Evolutionary conservation across 2,888 invertebrate genomes (phyloP), one percentile per base, ranked within the genome.

Genomic region (Cephus sareptanus): DNA sequence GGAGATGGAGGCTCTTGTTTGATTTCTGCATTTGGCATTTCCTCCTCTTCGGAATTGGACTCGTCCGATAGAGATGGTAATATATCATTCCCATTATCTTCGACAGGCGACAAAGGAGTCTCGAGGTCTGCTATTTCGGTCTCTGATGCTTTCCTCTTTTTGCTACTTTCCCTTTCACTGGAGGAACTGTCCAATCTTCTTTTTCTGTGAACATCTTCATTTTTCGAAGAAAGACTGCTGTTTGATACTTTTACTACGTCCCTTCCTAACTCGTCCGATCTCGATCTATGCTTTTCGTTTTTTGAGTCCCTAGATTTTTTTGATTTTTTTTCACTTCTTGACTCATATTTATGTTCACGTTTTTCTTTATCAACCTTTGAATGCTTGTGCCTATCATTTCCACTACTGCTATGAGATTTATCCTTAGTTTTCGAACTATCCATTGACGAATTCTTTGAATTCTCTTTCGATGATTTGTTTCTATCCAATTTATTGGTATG

Each of bases 81-180:
- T 74, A 77, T 75, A 71, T 82, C 82, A 15, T 75, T 69, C 4
- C 31, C 69, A 31, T 31, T 81, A 33, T 77, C 75, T 13, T 78
- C 78, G 31, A 13, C 23, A 11, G 30, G 37, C 12, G 78, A 35
- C 69, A 69, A 13, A 34, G 75, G 34, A 70, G 35, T 78, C 73
- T 40, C 40, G 15, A 30, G 71, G n/a, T 78, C 77, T n/a, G 37
- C 77, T 23, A 40, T 75, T 11, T 79, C 79, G 74, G 74, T 76
- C 11, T 81, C 80, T n/a, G 86, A 84, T 75, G 82, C 79, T 56
- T 80, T 87, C 70, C 83, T 81, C 35, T 83, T 84, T 76, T 89
- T 89, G 35, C 69, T 81, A 69, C 80, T 81, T 31, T 84, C 83
- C 13, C 79, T 82, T 34, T 80, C 76, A 75, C 69, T 78, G 74